Base-by-base conservation (phyloP, 2,888 invertebrate species). In the Cantharis rufa region DNA sequence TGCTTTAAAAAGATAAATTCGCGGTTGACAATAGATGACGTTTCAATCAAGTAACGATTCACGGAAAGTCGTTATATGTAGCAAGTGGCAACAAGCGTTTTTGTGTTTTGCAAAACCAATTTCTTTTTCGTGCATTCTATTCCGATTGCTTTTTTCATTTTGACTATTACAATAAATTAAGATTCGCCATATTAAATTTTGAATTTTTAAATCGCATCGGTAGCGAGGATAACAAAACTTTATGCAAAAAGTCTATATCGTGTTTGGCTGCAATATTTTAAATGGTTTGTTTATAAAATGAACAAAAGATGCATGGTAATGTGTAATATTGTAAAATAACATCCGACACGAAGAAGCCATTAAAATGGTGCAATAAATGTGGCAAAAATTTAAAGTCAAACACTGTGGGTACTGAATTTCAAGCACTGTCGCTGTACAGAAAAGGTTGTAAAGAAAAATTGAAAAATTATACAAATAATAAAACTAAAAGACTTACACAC, bases 281-380 rank as follows among this genome's bases (percentile, higher is more conserved):
- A 72, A 77, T 77, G 61, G 77, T 69, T 74, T 74, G 66, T 69
- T 75, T 64, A 70, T 63, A 70, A 74, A 77, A 74, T 75, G 77
- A 78, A 78, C 78, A 78, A 75, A 75, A 75, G 78, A 73, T 78
- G 71, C 78, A 78, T 63, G 75, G 75, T 78, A 78, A 75, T 73
- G 78, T 75, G 75, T 75, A 78, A 78, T 75, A 75, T 75, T 75
- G 78, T 73, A 78, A 78, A 78, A 78, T 75, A 75, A 78, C 78
- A 75, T 78, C 78, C 78, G 78, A 72, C 73, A 77, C 74, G 74
- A 77, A 71, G 77, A 74, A 77, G 72, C 74, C 72, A 70, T 72
- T 74, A 77, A 75, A 72, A 75, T 32, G 63, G 32, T 61, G 72
- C 71, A 75, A 75, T 78, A 28, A 70, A 69, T 28, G 28, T 69